Evolutionary conservation across 2,888 invertebrate species (phyloP), one percentile per base, ranked within the genome.

Genomic region (Nephrotoma flavescens): DNA sequence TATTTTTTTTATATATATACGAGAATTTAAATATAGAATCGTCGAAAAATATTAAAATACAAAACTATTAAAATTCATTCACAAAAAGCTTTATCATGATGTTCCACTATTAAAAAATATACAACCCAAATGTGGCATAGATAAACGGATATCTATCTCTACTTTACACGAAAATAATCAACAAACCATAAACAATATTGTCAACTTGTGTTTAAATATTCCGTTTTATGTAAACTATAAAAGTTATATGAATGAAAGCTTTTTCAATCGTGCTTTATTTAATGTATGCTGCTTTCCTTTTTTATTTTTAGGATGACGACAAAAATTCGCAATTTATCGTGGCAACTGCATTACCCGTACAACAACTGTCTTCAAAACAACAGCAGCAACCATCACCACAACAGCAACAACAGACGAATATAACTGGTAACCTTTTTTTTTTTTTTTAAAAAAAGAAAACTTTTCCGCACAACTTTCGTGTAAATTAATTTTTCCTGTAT

Each of bases 251-350:
- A 71, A 71, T 71, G 71, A 9, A 71, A 71, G 71, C 71, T 71
- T 71, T 71, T 71, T 71, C 31, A 9, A 9, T 31, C 71, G 71
- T 71, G 71, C 31, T 71, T 9, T 71, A 31, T 71, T 9, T 71
- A 31, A 9, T 3, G 7, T 31, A 71, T 31, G 3, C 9, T 71
- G 7, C 31, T 71, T 71, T 31, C 9, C 31, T 31, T n/a, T 19
- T 84, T 84, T 84, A 42, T 84, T 87, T 87, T 42, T 83, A 88
- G 86, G 86, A 88, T 86, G 88, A 88, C 86, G 88, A 88, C 42
- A 87, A 87, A 87, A 87, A 87, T 86, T 86, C 87, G 9, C 88
- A 88, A 31, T 87, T 87, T 86, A 86, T 88, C 85, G 86, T 88
- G 52, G 87, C 88, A 86, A 88, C 88, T 11, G 86, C 87, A 45